Conservation (phyloP, 2,888 invertebrate species). For the Zhuqinia jingwanae region DNA sequence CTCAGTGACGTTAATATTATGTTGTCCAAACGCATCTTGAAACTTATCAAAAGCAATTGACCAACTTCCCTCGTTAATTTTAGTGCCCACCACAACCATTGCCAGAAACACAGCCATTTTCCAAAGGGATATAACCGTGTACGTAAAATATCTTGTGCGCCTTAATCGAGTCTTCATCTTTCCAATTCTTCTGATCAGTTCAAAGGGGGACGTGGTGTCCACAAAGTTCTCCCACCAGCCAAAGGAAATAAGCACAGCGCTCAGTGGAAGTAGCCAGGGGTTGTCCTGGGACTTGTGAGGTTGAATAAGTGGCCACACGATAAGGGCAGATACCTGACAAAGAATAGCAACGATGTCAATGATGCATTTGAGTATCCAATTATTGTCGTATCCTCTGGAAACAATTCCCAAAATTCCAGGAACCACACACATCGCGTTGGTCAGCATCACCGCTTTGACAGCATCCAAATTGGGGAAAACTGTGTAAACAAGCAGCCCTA, state of each 20-base stretch:
- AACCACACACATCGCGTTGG: constrained; percentile 84
- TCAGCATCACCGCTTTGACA: constrained; percentile 82
- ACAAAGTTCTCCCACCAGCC: constrained; percentile 99
- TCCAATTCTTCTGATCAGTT: constrained; percentile 85
- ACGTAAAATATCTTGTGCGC: constrained; percentile 92
- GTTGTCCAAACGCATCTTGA: constrained; percentile 88
- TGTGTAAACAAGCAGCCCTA: constrained; percentile 82
- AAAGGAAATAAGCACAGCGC: constrained; percentile 92
- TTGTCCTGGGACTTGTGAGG: constrained; percentile 84
- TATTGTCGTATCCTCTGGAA: constrained; percentile 72
- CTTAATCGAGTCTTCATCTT: constrained; percentile 89
- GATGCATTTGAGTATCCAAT: constrained; percentile 78
- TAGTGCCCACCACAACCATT: constrained; percentile 83
- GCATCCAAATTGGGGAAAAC: constrained; percentile 82
- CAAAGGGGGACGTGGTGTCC: constrained; percentile 90
- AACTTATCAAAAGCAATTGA: constrained; percentile 89
- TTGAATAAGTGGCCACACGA: constrained; percentile 90
- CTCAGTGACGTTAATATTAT: constrained; percentile 90
- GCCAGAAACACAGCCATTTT: constrained; percentile 92
- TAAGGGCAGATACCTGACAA: constrained; percentile 94
- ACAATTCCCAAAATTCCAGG: constrained; percentile 84
- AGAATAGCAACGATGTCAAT: constrained; percentile 91
- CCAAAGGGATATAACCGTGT: constrained; percentile 95
- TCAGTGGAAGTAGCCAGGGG: constrained; percentile 92
- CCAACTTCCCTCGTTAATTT: constrained; percentile 89